Evolutionary conservation across 1,140 invertebrate genomes (phyloP), one percentile per base, ranked within the genome.

Genomic region (Bombus difficillimus): DNA sequence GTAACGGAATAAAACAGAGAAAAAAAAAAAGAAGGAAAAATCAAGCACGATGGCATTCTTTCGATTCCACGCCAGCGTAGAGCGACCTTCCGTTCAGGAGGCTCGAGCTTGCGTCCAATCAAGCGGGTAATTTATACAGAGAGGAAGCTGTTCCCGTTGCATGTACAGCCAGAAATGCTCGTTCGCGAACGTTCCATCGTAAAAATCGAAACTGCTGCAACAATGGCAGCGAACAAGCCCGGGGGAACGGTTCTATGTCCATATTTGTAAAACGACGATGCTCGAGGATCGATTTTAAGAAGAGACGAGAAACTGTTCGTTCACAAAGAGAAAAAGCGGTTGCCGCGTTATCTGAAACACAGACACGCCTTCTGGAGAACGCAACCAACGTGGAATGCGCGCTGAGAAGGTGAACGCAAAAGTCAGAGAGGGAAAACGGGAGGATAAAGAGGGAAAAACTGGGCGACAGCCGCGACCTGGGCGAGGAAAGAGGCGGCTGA

Each of bases 301-400:
- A 78, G 41, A 68, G 39, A 64, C 25, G 43, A 43, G 28, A 32
- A 57, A 53, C 6, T 53, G 10, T 62, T 71, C 18, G 39, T 41
- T 66, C 6, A 25, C 18, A 22, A 32, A 34, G 74, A 66, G 64
- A 87, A 88, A 80, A 69, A 53, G 66, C 28, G 22, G 66, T 15
- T 15, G 8, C 22, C 34, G 57, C 3, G 83, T 64, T 85, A 75
- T 75, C 62, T 28, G 28, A 6, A 12, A 18, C 18, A 34, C 32
- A 62, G 85, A 12, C 80, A 64, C 83, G 43, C 79, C 78, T 86
- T 74, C 71, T 81, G 84, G 84, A 86, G 81, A 83, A 77, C 80
- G 80, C 79, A 47, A 71, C 53, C 39, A 66, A 9, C 47, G 53
- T 37, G 83, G 83, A 85, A 86, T 81, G 84, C 79, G 78, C 59